A percentile compares a stretch with the other conserved stretches of the same genome.
Evolutionary conservation across 1,140 invertebrate species (phyloP).

Genomic region (Lethrus apterus): DNA sequence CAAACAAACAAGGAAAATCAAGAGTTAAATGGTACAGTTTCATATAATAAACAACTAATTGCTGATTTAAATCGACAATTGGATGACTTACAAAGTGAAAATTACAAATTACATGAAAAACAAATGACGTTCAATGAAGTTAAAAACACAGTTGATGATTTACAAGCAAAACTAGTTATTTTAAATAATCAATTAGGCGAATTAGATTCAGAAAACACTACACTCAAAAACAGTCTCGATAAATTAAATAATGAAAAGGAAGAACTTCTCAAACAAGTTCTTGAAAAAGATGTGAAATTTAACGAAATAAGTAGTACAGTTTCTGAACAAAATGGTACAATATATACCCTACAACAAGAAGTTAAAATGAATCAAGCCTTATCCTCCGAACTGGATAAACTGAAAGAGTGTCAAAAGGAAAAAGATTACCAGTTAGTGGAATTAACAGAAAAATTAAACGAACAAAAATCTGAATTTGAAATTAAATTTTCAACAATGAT

Average conservation of each 20-base stretch:
- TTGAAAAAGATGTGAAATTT: slow-evolving; percentile 40
- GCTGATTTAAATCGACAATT: slow-evolving; percentile 41
- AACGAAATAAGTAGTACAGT: slow-evolving; percentile 33
- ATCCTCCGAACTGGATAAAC: slow-evolving; percentile 29
- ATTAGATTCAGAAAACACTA: too few species aligned
- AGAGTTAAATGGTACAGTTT: background rate
- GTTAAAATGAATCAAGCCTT: too few species aligned
- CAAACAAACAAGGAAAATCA: background rate
- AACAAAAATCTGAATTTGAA: slow-evolving; percentile 31
- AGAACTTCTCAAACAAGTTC: slow-evolving; percentile 36
- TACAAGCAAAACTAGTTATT: slow-evolving; percentile 15
- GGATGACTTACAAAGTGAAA: slow-evolving; percentile 35
- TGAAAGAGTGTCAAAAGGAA: slow-evolving; percentile 19
- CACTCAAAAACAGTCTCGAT: too few species aligned
- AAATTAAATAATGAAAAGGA: slow-evolving; percentile 38
- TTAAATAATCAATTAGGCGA: background rate
- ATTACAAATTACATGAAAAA: slow-evolving; percentile 28
- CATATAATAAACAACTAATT: slow-evolving; percentile 38
- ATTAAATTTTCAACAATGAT: slow-evolving; percentile 38
- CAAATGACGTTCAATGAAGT: slow-evolving; percentile 9
- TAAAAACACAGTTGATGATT: slow-evolving; percentile 4
- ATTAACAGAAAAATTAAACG: slow-evolving; percentile 24
- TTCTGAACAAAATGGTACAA: slow-evolving; percentile 17
- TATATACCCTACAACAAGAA: too few species aligned
- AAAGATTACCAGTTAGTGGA: background rate